Evolutionary conservation across 2,113 vertebrate species (phyloP).

Genomic region (Paraplagusia blochii): DNA sequence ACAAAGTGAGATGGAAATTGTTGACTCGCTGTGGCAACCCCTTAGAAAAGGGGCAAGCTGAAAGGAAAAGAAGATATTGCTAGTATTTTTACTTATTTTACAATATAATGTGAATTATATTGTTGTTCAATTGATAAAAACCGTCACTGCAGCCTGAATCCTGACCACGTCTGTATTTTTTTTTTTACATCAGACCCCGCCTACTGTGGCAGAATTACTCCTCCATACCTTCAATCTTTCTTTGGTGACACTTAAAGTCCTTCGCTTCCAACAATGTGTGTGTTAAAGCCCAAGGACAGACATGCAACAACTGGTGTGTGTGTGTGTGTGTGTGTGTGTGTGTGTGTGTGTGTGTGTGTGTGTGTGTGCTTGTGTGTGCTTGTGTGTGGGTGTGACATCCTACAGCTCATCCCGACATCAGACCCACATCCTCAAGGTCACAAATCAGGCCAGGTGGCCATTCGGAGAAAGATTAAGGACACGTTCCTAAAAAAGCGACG

Average conservation of each 20-base stretch:
- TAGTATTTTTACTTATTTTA: too few relatives aligned
- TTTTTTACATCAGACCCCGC: conserved; percentile 24
- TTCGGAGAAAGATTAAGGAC: conserved; percentile 64
- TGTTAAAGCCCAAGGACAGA: conserved; percentile 55
- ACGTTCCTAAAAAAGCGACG: conserved; percentile 55
- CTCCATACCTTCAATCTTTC: conserved; percentile 40
- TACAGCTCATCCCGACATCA: conserved; percentile 29
- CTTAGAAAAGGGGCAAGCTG: too few relatives aligned
- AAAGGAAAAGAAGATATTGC: too few relatives aligned
- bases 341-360: conserved; percentile 3
- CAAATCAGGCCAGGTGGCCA: conserved; percentile 69
- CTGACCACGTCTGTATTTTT: conserved; percentile 8
- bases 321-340: conserved; percentile 3
- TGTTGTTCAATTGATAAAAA: too few relatives aligned
- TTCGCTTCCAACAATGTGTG: conserved; percentile 27
- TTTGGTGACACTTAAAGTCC: conserved; percentile 41
- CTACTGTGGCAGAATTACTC: conserved; percentile 32
- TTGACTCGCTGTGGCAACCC: too few relatives aligned
- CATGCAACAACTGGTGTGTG: conserved; percentile 8
- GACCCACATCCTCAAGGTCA: conserved; percentile 61
- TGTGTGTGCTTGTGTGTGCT: too few relatives aligned
- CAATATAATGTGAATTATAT: too few relatives aligned
- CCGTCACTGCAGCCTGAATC: conserved; percentile 1
- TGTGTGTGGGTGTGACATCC: conserved; percentile 32
- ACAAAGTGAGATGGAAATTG: too few relatives aligned